A percentile compares a stretch with the other conserved stretches of the same genome.
These are phyloP conservation scores for Junonia oenone DNA, from an alignment of 2,888 invertebrate genomes.

Conservation along the genomic window DNA sequence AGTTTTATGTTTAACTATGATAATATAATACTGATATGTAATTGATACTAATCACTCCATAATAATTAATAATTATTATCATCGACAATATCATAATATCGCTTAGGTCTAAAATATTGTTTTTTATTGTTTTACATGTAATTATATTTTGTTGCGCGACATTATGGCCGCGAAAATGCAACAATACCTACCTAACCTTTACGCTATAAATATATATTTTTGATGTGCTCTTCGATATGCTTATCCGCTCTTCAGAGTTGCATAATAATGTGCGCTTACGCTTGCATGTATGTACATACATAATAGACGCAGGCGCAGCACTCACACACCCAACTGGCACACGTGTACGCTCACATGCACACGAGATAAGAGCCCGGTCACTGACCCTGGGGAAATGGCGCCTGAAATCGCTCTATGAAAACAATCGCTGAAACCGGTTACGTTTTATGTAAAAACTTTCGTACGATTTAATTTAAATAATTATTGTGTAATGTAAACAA, in stretches of 20 bases:
- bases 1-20: too few relatives aligned
- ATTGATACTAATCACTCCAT: too few relatives aligned
- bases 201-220: slow-evolving; percentile 37
- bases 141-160: background rate
- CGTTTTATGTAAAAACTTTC: slow-evolving; percentile 5
- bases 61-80: too few relatives aligned
- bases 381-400: slow-evolving; percentile 64
- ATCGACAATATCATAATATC: too few relatives aligned
- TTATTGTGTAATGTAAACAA: background rate
- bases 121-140: background rate
- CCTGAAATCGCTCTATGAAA: slow-evolving; percentile 61
- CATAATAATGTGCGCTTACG: slow-evolving; percentile 57
- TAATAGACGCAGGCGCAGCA: slow-evolving; percentile 48
- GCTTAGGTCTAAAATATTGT: too few relatives aligned
- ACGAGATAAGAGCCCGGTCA: slow-evolving; percentile 66
- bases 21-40: too few relatives aligned
- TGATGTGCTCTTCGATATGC: slow-evolving; percentile 45
- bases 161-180: slow-evolving; percentile 3
- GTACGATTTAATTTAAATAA: background rate
- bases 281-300: slow-evolving; percentile 42
- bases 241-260: slow-evolving; percentile 54
- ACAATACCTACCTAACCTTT: slow-evolving; percentile 19
- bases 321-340: slow-evolving; percentile 34
- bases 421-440: slow-evolving; percentile 33
- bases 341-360: slow-evolving; percentile 48